phyloP scores from a whole-genome alignment of 2,888 invertebrate species.

The Nomada fucata region DNA sequence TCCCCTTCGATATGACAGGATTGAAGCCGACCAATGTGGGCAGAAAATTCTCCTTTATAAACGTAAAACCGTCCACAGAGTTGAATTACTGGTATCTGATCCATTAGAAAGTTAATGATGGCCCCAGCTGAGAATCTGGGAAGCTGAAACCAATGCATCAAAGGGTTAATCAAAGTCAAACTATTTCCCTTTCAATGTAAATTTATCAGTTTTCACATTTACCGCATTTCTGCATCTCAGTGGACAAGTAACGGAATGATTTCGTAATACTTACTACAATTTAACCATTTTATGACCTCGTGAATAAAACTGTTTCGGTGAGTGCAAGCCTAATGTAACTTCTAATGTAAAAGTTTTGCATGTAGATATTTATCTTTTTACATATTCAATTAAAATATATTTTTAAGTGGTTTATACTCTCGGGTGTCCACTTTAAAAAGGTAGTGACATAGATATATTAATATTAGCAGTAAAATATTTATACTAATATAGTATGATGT shows the following conservation, averaged over 20 bases:
- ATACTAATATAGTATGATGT: too few relatives aligned
- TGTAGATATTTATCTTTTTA: too few relatives aligned
- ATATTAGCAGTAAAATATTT: too few relatives aligned
- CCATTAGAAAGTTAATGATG: conserved; percentile 9
- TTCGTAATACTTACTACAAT: neutral
- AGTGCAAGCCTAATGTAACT: too few relatives aligned
- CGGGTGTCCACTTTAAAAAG: too few relatives aligned
- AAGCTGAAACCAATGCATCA: conserved; percentile 7
- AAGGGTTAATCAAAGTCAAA: conserved; percentile 24
- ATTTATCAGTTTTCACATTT: neutral
- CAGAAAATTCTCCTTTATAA: conserved; percentile 20
- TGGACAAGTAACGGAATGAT: neutral
- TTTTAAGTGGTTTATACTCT: too few relatives aligned
- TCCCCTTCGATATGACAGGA: neutral
- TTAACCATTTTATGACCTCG: neutral
- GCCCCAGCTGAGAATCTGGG: neutral
- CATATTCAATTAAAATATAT: too few relatives aligned
- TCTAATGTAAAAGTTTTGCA: too few relatives aligned
- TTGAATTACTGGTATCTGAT: conserved; percentile 15
- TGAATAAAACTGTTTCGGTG: too few relatives aligned
- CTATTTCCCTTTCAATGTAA: conserved; percentile 9
- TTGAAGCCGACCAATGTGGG: neutral
- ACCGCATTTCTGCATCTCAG: neutral
- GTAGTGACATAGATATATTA: too few relatives aligned
- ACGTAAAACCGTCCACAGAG: conserved; percentile 2